These are phyloP conservation scores for Drosophila bifasciata DNA, from an alignment of 1,140 invertebrate species.

Conservation along the genomic window DNA sequence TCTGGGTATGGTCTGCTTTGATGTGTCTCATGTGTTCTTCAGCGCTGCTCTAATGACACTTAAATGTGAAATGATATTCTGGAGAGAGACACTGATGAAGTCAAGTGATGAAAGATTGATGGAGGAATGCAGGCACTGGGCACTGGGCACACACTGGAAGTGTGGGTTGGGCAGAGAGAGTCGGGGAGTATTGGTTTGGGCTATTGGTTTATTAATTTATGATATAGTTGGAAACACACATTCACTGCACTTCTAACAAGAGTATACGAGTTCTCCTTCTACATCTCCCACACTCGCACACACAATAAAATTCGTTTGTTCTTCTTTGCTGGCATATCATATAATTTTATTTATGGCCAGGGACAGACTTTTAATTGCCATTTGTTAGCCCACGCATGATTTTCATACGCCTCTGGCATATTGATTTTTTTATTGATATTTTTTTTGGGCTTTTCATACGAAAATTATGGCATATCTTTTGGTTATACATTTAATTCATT, in stretches of 20 bases:
- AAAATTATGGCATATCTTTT: constrained; percentile 14
- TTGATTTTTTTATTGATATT: constrained; percentile 67
- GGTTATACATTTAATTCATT: constrained; percentile 26
- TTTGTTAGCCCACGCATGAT: constrained; percentile 53
- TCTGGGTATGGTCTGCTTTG: too few species aligned
- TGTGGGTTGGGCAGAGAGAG: constrained; percentile 16
- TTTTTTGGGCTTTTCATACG: constrained; percentile 64
- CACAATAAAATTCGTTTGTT: constrained; percentile 9
- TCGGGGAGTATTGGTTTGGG: too few species aligned
- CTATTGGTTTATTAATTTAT: constrained; percentile 34
- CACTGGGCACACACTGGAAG: neutral
- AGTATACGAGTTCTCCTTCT: too few species aligned
- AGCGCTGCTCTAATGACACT: constrained; percentile 28
- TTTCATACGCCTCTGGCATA: constrained; percentile 52
- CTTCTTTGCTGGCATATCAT: neutral
- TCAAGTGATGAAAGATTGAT: constrained; percentile 43
- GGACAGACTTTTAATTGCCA: constrained; percentile 29
- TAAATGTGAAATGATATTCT: constrained; percentile 12
- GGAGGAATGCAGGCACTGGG: neutral
- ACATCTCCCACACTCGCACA: neutral
- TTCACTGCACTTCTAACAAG: constrained; percentile 22
- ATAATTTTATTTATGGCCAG: neutral
- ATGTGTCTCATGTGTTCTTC: too few species aligned
- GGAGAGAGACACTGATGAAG: neutral
- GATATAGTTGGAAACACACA: constrained; percentile 15